A percentile compares a stretch with the other conserved stretches of the same genome.
Evolutionary conservation across 1,140 invertebrate species (phyloP).

Genomic region (Oryctes rhinoceros): DNA sequence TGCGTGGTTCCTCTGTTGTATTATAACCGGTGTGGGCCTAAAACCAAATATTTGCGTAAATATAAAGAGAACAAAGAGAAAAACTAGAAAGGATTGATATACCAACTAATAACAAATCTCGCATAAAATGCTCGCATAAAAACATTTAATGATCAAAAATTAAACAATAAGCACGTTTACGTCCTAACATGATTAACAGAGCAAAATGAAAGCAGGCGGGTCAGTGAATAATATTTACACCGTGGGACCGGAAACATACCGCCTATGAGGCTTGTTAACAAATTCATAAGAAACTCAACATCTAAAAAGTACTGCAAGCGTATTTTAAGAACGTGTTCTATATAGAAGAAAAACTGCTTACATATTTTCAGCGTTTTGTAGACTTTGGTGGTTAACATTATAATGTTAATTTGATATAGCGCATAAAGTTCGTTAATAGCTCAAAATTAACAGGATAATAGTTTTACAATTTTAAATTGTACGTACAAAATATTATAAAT

Average conservation of each 20-base stretch:
- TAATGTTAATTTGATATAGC: too few species aligned
- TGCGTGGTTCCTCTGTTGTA: slow-evolving; percentile 68
- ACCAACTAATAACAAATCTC: neutral
- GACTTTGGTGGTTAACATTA: too few species aligned
- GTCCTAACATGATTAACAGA: neutral
- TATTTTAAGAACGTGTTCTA: too few species aligned
- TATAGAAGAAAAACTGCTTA: too few species aligned
- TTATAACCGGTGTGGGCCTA: slow-evolving; percentile 67
- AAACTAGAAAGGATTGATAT: neutral
- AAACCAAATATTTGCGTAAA: slow-evolving; percentile 37
- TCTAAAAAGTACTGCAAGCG: neutral
- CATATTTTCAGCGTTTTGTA: too few species aligned
- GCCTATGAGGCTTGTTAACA: neutral
- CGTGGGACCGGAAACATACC: neutral
- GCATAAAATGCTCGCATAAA: neutral
- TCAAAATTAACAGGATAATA: too few species aligned
- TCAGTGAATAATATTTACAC: slow-evolving; percentile 15
- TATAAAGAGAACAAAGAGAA: slow-evolving; percentile 13
- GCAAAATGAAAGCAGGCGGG: neutral
- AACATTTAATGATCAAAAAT: neutral
- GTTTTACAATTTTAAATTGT: too few species aligned
- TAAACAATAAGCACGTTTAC: neutral
- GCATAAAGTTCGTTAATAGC: too few species aligned
- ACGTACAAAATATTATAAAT: too few species aligned
- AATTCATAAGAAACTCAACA: neutral